Evolutionary conservation across 1,140 invertebrate species (phyloP), one percentile per base, ranked within the genome.

Genomic region (Rhagoletis zephyria): DNA sequence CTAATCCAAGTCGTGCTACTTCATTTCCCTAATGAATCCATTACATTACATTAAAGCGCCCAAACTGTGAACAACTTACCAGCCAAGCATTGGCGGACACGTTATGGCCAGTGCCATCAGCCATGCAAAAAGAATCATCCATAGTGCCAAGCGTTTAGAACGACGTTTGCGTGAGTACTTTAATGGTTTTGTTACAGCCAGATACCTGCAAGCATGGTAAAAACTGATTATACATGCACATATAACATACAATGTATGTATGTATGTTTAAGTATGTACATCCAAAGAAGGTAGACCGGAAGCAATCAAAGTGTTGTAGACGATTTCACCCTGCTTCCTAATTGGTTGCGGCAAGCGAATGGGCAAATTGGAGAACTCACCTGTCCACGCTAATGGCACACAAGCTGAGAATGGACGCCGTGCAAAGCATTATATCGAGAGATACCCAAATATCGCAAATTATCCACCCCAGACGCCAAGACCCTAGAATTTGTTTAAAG

Each of bases 361-460:
- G 19, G 2, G 3, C 6, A 7, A 30, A 42, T 19, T 6, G 19
- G 64, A 3, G 7, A 7, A 48, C 92, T 93, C 88, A 94, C 94
- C 94, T 94, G 92, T 98, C 97, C 59, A 98, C 95, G 88, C 96
- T 97, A 90, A 97, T 97, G 91, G 97, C 95, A 94, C 96, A 96
- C 91, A 97, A 93, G 91, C 95, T 95, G 81, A 97, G 94, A 90
- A 97, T 95, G 89, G 97, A 95, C 87, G 97, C 95, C 3, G 98
- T 99, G 92, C 98, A 98, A 0, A 98, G 95, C 5, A 98, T 94
- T 64, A 99, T 97, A 91, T 99, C 98, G 90, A 98, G 94, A 0
- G 97, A 98, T 70, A 98, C 96, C 98, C 97, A 99, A 86, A 98
- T 95, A 90, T 97, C 96, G 92, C 97, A 98, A 30, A 97, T 94